Evolutionary conservation across 2,113 vertebrate species (phyloP), one percentile per base, ranked within the genome.

Genomic region (Dinomys branickii): DNA sequence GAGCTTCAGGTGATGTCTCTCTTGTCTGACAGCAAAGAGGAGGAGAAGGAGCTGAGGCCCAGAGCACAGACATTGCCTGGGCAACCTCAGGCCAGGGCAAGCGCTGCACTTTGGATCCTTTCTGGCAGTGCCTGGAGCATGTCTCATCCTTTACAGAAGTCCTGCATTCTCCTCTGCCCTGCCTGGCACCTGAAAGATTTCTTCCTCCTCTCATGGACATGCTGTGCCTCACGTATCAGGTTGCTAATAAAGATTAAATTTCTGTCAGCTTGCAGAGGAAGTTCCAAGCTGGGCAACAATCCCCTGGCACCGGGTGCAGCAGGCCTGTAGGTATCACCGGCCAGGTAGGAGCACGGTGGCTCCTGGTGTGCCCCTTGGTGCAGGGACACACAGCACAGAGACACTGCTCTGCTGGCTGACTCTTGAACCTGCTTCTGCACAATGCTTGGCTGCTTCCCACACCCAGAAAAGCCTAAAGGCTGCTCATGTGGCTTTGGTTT

Each of bases 121-220:
- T 38, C 4, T 6, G 11, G 52, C 19, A 6, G 28, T 14, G 22
- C 5, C 2, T 4, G 5, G 71, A 11, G 30, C 19, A 4, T 0
- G 22, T 50, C 71, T 75, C 63, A 3, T 35, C 20, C 35, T 26
- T 47, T 3, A 3, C 6, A 58, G 67, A 71, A 20, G 80, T 44
- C 3, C 2, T 7, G 38, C 35, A 38, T 1, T 19, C 4, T 7
- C 26, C 2, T 0, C 6, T 1, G 8, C 2, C 50, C n/a, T 2
- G 4, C 13, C 69, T 7, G 4, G 44, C n/a, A 7, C 12, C 85
- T 0, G 8, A 24, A 30, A 4, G 16, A 16, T 20, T 0, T 17
- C 35, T 41, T 50, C 26, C 30, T 63, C 13, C 44, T 5, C 7
- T 2, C 6, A 5, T 3, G 5, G 41, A 50, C 47, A 3, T 10